Percentiles rank a stretch among this genome's conserved stretches.
Conservation (phyloP, 2,113 vertebrate genomes). For the Siniperca chuatsi region DNA sequence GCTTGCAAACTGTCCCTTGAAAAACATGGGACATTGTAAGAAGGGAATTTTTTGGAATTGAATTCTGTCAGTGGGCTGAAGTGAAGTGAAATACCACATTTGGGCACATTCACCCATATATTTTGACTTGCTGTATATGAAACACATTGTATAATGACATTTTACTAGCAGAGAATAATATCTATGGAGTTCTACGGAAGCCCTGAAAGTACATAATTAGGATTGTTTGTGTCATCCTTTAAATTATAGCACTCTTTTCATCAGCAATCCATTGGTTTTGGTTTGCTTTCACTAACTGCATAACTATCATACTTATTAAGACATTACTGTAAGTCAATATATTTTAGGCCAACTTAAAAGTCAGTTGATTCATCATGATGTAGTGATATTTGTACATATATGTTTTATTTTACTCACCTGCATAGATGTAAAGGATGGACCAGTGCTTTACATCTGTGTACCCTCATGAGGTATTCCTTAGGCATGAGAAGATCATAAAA, state of each 20-base stretch:
- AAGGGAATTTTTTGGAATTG: constrained; percentile 16
- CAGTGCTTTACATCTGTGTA: too few relatives aligned
- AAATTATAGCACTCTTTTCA: neutral
- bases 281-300: neutral
- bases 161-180: constrained; percentile 26
- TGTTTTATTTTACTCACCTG: neutral
- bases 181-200: neutral
- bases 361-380: neutral
- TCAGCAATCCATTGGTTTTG: neutral
- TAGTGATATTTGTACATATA: neutral
- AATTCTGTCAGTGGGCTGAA: constrained; percentile 15
- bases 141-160: constrained; percentile 35
- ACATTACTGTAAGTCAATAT: neutral
- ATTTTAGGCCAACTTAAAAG: too few relatives aligned
- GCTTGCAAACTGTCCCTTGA: constrained; percentile 15
- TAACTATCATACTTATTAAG: neutral
- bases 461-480: too few relatives aligned
- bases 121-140: constrained; percentile 31
- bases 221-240: neutral
- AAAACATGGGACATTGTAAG: constrained; percentile 35
- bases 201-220: neutral
- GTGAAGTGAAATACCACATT: constrained; percentile 49
- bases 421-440: neutral
- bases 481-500: too few relatives aligned
- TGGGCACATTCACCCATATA: constrained; percentile 19